Conservation (phyloP, 2,113 vertebrate genomes). For the Paramisgurnus dabryanus region DNA sequence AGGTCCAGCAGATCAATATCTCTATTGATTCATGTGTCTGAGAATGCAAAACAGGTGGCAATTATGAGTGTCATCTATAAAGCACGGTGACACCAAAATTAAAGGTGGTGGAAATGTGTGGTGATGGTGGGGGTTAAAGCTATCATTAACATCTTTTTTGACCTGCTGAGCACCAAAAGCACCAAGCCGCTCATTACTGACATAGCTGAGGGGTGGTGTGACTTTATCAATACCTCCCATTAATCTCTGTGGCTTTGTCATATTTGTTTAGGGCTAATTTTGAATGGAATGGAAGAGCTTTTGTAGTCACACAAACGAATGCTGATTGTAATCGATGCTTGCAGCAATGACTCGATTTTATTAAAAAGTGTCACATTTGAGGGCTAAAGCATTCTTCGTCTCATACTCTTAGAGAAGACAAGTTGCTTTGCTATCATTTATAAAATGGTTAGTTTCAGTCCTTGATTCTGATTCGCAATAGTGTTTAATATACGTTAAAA, state of each 20-base stretch:
- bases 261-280: constrained; percentile 17
- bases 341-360: not conserved
- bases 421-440: not conserved
- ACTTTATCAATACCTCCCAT: constrained; percentile 9
- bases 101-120: constrained; percentile 7
- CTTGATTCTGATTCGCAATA: too few relatives aligned
- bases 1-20: constrained; percentile 48
- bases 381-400: not conserved
- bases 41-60: constrained; percentile 56
- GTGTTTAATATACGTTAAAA: too few relatives aligned
- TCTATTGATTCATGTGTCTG: constrained; percentile 46
- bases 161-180: not conserved
- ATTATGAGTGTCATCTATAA: constrained; percentile 5
- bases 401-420: too few relatives aligned
- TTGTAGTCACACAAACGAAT: constrained; percentile 16
- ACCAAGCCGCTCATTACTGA: not conserved
- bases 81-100: not conserved
- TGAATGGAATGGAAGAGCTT: constrained; percentile 4
- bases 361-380: not conserved
- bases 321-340: constrained; percentile 9
- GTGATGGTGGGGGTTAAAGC: not conserved
- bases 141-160: constrained; percentile 8
- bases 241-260: not conserved
- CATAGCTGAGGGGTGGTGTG: constrained; percentile 3
- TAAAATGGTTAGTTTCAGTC: too few relatives aligned